Conservation (phyloP, 2,113 vertebrate species). For the Gnathochromis pfefferi region DNA sequence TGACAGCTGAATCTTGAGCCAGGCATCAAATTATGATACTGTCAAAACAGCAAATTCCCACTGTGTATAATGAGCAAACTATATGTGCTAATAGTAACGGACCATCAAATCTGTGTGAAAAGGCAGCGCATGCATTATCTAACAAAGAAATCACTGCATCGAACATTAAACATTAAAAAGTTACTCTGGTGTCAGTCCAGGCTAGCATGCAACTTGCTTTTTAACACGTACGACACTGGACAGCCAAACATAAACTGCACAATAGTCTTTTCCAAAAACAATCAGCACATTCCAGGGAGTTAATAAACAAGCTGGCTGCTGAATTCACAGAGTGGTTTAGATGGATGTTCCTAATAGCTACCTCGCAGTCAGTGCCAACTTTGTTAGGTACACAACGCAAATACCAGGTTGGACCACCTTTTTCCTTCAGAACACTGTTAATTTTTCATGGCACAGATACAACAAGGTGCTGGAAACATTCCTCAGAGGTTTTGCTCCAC, state of each 20-base stretch:
- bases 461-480: neutral
- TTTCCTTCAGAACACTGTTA: neutral
- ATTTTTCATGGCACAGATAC: neutral
- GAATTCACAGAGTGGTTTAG: neutral
- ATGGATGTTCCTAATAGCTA: neutral
- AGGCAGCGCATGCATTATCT: neutral
- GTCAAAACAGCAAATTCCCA: neutral
- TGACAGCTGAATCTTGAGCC: constrained; percentile 12
- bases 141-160: neutral
- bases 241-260: neutral
- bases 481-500: neutral
- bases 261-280: neutral
- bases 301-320: neutral
- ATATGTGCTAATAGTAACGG: neutral
- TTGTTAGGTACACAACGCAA: neutral
- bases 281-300: neutral
- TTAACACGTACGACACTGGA: neutral
- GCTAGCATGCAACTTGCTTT: neutral
- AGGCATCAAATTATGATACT: neutral
- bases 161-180: neutral
- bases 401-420: neutral
- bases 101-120: neutral
- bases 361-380: neutral
- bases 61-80: neutral
- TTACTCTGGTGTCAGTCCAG: neutral